Conservation (phyloP, 2,888 invertebrate genomes). For the Periphyllus acericola region DNA sequence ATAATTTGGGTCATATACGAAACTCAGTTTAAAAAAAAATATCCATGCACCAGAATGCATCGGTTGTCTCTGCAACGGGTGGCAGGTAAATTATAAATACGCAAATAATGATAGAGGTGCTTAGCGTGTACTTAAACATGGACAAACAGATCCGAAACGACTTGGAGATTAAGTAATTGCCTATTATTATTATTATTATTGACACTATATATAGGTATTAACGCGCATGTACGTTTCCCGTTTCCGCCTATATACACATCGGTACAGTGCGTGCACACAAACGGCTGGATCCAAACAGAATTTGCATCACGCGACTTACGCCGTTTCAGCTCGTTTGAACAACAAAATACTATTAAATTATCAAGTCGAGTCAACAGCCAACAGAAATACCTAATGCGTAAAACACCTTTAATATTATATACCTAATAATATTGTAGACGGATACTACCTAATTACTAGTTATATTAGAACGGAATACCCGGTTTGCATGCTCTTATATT, state of each 20-base stretch:
- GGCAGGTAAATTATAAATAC: not conserved
- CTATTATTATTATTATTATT: not conserved
- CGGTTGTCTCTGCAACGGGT: not conserved
- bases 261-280: not conserved
- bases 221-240: not conserved
- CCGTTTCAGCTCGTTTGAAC: not conserved
- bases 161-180: not conserved
- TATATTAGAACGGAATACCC: no score
- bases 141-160: not conserved
- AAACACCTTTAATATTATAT: no score
- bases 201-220: not conserved
- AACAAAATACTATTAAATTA: not conserved
- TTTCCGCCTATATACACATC: not conserved
- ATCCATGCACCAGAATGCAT: not conserved
- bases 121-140: not conserved
- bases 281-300: not conserved
- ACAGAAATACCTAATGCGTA: not conserved
- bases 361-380: not conserved
- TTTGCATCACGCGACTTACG: not conserved
- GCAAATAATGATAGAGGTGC: not conserved
- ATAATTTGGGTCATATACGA: conserved; percentile 10
- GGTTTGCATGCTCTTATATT: no score
- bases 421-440: no score
- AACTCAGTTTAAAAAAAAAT: conserved; percentile 22
- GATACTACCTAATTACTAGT: no score